A percentile compares a stretch with the other conserved stretches of the same genome.
Conservation (phyloP, 1,140 invertebrate genomes). For the Thalassaphorura encarpata region DNA sequence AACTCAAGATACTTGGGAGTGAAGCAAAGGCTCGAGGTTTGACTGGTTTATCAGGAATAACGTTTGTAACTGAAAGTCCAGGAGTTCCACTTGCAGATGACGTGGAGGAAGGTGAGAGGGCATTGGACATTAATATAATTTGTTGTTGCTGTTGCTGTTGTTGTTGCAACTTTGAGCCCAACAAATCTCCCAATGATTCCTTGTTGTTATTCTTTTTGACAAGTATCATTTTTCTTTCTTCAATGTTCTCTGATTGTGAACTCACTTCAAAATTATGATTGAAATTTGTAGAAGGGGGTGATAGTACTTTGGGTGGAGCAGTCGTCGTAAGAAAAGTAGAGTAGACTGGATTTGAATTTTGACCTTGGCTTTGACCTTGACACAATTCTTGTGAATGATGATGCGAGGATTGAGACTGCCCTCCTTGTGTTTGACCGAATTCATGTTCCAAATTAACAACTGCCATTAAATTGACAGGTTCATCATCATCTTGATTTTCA, state of each 20-base stretch:
- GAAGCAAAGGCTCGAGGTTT: slow-evolving; percentile 26
- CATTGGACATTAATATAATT: too few species aligned
- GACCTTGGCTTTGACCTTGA: slow-evolving; percentile 10
- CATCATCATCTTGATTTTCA: slow-evolving; percentile 18
- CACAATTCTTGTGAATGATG: too few species aligned
- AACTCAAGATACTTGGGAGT: slow-evolving; percentile 16
- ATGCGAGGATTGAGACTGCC: slow-evolving; percentile 12
- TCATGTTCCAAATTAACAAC: slow-evolving; percentile 18
- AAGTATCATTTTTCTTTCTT: slow-evolving; percentile 28
- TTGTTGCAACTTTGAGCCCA: too few species aligned
- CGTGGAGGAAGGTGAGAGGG: not conserved
- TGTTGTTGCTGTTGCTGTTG: too few species aligned
- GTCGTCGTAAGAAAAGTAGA: too few species aligned
- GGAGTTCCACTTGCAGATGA: slow-evolving; percentile 20
- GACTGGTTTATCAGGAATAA: slow-evolving; percentile 29
- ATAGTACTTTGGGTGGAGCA: too few species aligned
- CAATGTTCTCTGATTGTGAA: slow-evolving; percentile 5
- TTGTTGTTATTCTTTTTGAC: slow-evolving; percentile 25
- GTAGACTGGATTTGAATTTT: not conserved
- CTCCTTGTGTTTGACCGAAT: not conserved
- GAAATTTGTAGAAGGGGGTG: too few species aligned
- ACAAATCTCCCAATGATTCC: not conserved
- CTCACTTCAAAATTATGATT: too few species aligned
- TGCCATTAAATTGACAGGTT: slow-evolving; percentile 30
- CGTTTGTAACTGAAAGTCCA: slow-evolving; percentile 25